Evolutionary conservation across 2,113 vertebrate genomes (phyloP), one percentile per base, ranked within the genome.

Genomic region (Pseudopodoces humilis): DNA sequence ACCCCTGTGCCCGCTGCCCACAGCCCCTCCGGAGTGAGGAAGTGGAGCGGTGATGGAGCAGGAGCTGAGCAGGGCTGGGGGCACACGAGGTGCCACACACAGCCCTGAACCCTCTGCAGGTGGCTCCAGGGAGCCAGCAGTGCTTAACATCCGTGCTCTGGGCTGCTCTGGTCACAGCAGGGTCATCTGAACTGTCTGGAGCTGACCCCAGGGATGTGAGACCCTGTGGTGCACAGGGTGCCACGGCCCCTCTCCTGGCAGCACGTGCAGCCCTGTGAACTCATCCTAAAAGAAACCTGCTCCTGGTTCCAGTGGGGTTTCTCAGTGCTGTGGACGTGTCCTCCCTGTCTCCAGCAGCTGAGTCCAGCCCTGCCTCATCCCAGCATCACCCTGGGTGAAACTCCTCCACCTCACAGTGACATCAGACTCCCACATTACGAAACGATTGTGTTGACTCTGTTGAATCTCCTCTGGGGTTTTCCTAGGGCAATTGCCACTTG

Each of bases 341-440:
- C 86, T 78, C 43, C 15, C 67, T 63, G 44, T n/a, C 33, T 68
- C 30, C 62, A 47, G 71, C 58, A 78, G 47, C 53, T 8, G 6
- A 67, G 33, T 50, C 43, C 58, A 59, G 52, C 81, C 89, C 76
- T 76, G 76, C 79, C 50, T 79, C 71, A 86, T n/a, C 72, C 72
- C 85, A 91, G 82, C 83, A 94, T 65, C 78, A 41, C 28, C 59
- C 78, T 12, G 9, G 52, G 8, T 83, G 94, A 93, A 95, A 93
- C 93, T 94, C 78, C 94, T 92, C 67, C 90, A 69, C 82, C 85
- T 95, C 15, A 21, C 2, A 0, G 59, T 92, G 93, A 92, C 90
- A 85, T 96, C 91, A 95, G 90, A 85, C 75, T 95, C 85, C 90
- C 85, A 50, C 30, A 1, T 96, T 96, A 90, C 31, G 79, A 95